phyloP scores from a whole-genome alignment of 2,797 vertebrate species.

The Notoglanidium macrostoma region DNA sequence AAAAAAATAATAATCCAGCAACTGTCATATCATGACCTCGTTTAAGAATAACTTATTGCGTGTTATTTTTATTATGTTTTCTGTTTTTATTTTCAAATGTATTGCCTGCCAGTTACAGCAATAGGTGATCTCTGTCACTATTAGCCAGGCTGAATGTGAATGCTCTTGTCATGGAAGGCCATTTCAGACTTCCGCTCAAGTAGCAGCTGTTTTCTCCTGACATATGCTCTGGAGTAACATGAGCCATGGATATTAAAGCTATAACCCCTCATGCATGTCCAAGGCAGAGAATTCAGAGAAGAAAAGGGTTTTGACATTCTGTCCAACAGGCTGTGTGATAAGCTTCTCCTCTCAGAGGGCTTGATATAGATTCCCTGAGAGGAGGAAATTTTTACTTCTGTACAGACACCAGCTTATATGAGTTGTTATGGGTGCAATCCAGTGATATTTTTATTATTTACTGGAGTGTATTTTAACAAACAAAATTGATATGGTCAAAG shows the following conservation, averaged over 20 bases:
- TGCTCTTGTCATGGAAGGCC: conserved; percentile 51
- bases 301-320: conserved; percentile 56
- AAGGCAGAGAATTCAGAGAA: conserved; percentile 54
- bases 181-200: conserved; percentile 70
- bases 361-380: conserved; percentile 36
- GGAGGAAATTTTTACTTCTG: conserved; percentile 38
- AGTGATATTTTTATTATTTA: neutral
- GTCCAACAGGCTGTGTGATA: conserved; percentile 45
- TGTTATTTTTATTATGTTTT: neutral
- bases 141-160: conserved; percentile 32
- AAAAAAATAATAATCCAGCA: neutral
- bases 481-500: neutral
- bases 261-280: conserved; percentile 35
- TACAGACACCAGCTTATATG: conserved; percentile 24
- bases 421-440: conserved; percentile 14
- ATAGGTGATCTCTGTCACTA: neutral
- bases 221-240: conserved; percentile 70
- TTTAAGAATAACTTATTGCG: neutral
- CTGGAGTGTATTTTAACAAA: neutral
- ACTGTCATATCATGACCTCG: neutral
- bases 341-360: conserved; percentile 47
- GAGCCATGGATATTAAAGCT: conserved; percentile 52
- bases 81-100: neutral
- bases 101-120: neutral
- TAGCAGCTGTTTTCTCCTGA: conserved; percentile 77